A percentile compares a stretch with the other conserved stretches of the same genome.
phyloP scores from a whole-genome alignment of 2,888 invertebrate genomes.

The Ennomos quercinarius region DNA sequence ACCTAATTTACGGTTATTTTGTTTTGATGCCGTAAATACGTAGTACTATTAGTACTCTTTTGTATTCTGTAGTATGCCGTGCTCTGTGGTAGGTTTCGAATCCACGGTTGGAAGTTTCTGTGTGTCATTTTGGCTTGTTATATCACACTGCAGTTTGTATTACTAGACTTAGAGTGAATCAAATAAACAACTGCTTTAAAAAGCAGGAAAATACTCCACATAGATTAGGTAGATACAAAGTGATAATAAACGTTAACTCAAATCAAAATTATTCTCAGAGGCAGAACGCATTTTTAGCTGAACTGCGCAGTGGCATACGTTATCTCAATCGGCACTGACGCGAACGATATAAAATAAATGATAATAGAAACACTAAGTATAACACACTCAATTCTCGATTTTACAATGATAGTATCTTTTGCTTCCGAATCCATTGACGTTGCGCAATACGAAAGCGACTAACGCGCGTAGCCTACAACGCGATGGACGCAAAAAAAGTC shows the following conservation, averaged over 20 bases:
- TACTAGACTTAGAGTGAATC: too few relatives aligned
- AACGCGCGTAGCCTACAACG: conserved; percentile 32
- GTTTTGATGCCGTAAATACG: too few relatives aligned
- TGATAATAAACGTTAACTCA: conserved; percentile 15
- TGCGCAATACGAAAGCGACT: conserved; percentile 35
- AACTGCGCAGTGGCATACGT: conserved; percentile 75
- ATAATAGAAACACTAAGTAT: conserved; percentile 72
- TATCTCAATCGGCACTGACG: conserved; percentile 71
- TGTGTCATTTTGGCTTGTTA: too few relatives aligned
- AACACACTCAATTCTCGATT: conserved; percentile 47
- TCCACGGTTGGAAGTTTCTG: too few relatives aligned
- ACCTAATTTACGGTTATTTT: too few relatives aligned
- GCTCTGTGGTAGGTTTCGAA: too few relatives aligned
- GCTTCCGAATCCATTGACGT: conserved; percentile 48
- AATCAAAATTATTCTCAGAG: conserved; percentile 51
- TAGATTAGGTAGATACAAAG: not conserved
- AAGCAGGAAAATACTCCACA: conserved; percentile 27
- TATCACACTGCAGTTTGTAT: too few relatives aligned
- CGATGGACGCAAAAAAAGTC: conserved; percentile 52
- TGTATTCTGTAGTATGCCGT: too few relatives aligned
- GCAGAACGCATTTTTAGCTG: conserved; percentile 55
- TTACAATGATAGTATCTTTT: conserved; percentile 41
- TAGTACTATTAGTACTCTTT: too few relatives aligned
- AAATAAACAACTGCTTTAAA: conserved; percentile 3
- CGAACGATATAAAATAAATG: conserved; percentile 72